These are phyloP conservation scores for Collichthys lucidus DNA, from an alignment of 2,113 vertebrate genomes.

Conservation along the genomic window DNA sequence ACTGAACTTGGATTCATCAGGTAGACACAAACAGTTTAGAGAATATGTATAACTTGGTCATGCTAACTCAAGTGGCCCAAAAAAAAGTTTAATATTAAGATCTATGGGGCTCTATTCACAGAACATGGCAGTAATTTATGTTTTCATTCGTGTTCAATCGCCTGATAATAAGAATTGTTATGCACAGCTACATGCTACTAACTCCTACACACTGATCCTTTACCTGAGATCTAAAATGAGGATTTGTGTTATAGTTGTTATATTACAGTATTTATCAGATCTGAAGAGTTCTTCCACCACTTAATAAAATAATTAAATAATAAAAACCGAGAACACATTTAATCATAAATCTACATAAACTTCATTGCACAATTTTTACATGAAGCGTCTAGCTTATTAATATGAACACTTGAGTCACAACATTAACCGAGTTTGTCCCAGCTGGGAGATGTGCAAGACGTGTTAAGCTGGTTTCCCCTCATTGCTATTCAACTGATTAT, in stretches of 20 bases:
- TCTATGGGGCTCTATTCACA: too few relatives aligned
- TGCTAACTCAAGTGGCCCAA: too few relatives aligned
- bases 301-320: too few relatives aligned
- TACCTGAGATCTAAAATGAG: neutral
- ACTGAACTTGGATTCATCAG: neutral
- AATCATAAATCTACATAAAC: neutral
- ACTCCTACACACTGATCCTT: too few relatives aligned
- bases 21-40: neutral
- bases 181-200: too few relatives aligned
- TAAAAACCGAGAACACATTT: neutral
- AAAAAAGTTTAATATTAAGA: too few relatives aligned
- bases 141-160: too few relatives aligned
- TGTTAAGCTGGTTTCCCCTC: conserved; percentile 23
- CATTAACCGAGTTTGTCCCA: conserved; percentile 30
- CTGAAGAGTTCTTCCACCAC: neutral
- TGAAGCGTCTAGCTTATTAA: neutral
- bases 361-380: neutral
- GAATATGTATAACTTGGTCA: too few relatives aligned
- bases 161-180: too few relatives aligned
- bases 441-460: conserved; percentile 19
- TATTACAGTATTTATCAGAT: neutral
- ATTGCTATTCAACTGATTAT: conserved; percentile 57
- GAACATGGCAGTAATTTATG: too few relatives aligned
- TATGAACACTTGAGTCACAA: conserved; percentile 1
- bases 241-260: neutral